Base-by-base conservation (phyloP, 2,888 invertebrate genomes). In the Dioctria rufipes region DNA sequence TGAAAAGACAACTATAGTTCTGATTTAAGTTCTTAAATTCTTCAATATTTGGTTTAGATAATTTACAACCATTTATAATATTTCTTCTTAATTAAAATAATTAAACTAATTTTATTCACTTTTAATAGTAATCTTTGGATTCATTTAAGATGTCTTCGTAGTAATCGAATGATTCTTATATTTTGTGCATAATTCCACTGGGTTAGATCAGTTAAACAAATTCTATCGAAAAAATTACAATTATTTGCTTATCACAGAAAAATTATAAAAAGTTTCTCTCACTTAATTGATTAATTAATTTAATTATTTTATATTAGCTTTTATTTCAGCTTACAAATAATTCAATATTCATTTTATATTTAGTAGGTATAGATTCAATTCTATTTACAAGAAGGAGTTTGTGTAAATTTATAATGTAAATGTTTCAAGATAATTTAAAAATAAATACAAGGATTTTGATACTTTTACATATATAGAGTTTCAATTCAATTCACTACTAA, bases 231-330 rank as follows among this genome's bases (percentile, higher is more conserved):
- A 25, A 54, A 54, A 54, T 71, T 54, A 71, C 71, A 71, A 49
- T 71, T 63, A 73, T 58, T 46, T 54, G 60, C 73, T 80, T 80
- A 80, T 80, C 80, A 80, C 80, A 80, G 80, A 80, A 80, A 80
- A 80, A 75, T 75, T 63, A 77, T 63, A 63, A 63, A 63, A 75
- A 75, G 37, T 77, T 75, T 54, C 43, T 63, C 49, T 58, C 58
- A 58, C 58, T 58, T 58, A 58, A 13, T 13, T 2, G 25, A 13
- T 58, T 5, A 58, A 58, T 58, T 58, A 58, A 58, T 58, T 11
- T 8, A 58, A 58, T 25, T 25, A 25, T 58, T 25, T 58, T 58
- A 58, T 58, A 13, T 58, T 58, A 58, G 25, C 6, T 58, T 58
- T 25, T 58, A 58, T n/a, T 58, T 13, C 58, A 58, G 40, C 25